A percentile compares a stretch with the other conserved stretches of the same genome.
Evolutionary conservation across 2,113 vertebrate species (phyloP).

Genomic region (Pungitius pungitius): DNA sequence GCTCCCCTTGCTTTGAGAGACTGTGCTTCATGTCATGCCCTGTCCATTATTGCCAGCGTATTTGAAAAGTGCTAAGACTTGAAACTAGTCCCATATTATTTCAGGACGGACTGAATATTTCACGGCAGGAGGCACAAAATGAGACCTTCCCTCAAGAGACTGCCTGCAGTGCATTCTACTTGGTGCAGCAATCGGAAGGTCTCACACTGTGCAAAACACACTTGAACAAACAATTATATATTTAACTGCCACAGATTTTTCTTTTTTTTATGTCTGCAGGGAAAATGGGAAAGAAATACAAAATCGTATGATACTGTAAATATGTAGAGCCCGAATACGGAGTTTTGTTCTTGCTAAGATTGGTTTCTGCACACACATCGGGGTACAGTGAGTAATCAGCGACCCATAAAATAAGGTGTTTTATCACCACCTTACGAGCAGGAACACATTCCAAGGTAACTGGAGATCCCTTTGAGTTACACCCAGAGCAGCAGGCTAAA

Average conservation of each 20-base stretch:
- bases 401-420: constrained; percentile 79
- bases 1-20: constrained; percentile 78
- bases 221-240: constrained; percentile 85
- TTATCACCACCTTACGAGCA: constrained; percentile 71
- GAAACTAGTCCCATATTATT: constrained; percentile 85
- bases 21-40: constrained; percentile 82
- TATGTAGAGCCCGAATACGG: constrained; percentile 51
- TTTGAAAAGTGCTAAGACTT: constrained; percentile 84
- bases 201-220: constrained; percentile 84
- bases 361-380: constrained; percentile 62
- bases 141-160: constrained; percentile 86
- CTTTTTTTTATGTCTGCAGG: constrained; percentile 29
- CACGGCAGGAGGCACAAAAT: constrained; percentile 84
- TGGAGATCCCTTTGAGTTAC: constrained; percentile 62
- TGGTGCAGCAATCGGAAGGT: constrained; percentile 77
- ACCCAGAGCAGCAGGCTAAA: constrained; percentile 61
- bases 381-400: constrained; percentile 66
- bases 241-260: constrained; percentile 80
- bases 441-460: constrained; percentile 64
- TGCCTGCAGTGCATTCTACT: constrained; percentile 83
- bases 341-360: constrained; percentile 57
- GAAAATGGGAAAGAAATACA: constrained; percentile 54
- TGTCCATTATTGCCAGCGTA: constrained; percentile 83
- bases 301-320: constrained; percentile 62
- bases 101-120: constrained; percentile 83